A percentile compares a stretch with the other conserved stretches of the same genome.
Conservation (phyloP, 1,140 invertebrate species). For the Diuraphis noxia region DNA sequence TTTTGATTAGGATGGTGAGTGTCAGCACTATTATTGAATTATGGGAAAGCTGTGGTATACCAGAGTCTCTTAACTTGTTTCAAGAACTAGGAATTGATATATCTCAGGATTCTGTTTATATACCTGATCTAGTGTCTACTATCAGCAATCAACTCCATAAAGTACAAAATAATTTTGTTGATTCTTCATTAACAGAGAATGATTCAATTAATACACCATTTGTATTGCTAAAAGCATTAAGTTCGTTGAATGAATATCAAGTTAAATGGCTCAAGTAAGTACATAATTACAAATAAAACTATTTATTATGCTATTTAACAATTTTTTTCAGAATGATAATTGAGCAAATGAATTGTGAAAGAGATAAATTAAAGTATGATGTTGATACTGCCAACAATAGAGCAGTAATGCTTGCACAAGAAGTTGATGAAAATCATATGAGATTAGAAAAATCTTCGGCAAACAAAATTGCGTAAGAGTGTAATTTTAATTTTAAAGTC, state of each 20-base stretch:
- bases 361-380: slow-evolving; percentile 76
- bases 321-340: slow-evolving; percentile 62
- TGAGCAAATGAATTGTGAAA: slow-evolving; percentile 71
- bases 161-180: slow-evolving; percentile 39
- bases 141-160: background rate
- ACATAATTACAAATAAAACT: background rate
- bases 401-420: slow-evolving; percentile 77
- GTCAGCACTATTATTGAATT: slow-evolving; percentile 68
- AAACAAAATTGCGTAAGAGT: slow-evolving; percentile 64
- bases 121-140: slow-evolving; percentile 29
- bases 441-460: slow-evolving; percentile 75
- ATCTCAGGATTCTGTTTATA: slow-evolving; percentile 24
- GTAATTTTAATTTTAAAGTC: no score
- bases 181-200: slow-evolving; percentile 29
- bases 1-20: slow-evolving; percentile 56
- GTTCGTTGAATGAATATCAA: slow-evolving; percentile 42
- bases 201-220: slow-evolving; percentile 30
- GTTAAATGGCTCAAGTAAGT: slow-evolving; percentile 46
- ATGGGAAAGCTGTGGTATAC: slow-evolving; percentile 73
- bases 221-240: slow-evolving; percentile 24
- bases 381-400: slow-evolving; percentile 79
- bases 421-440: slow-evolving; percentile 86
- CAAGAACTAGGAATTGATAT: slow-evolving; percentile 61
- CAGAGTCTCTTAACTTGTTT: slow-evolving; percentile 67
- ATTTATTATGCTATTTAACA: background rate